phyloP scores from a whole-genome alignment of 2,888 invertebrate genomes.

The Antheraea yamamai region DNA sequence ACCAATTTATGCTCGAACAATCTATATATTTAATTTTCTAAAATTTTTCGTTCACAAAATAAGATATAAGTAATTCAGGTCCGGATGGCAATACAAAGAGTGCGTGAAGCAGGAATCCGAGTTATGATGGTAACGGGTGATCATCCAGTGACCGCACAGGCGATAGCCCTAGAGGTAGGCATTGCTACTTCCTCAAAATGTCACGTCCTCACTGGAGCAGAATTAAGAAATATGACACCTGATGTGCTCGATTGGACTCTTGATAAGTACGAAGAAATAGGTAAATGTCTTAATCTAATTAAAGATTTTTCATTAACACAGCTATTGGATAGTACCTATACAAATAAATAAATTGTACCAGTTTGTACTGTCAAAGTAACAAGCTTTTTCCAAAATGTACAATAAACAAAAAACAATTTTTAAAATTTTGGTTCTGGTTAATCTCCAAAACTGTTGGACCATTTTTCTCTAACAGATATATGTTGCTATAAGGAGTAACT shows the following conservation, averaged over 20 bases:
- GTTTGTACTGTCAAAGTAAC: no score
- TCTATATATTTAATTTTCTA: neutral
- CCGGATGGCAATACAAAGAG: constrained; percentile 82
- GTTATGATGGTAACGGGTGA: constrained; percentile 92
- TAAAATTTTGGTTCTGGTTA: no score
- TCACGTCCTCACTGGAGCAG: constrained; percentile 81
- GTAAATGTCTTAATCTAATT: constrained; percentile 35
- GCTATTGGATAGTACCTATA: no score
- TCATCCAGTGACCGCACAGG: constrained; percentile 90
- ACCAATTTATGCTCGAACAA: no score
- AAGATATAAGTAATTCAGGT: constrained; percentile 45
- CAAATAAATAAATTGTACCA: no score
- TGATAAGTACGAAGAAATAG: constrained; percentile 71
- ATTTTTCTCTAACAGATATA: no score
- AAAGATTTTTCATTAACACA: no score
- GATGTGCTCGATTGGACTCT: constrained; percentile 78
- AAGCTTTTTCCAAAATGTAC: no score
- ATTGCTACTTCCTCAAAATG: constrained; percentile 83
- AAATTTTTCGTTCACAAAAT: neutral
- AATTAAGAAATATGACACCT: constrained; percentile 81
- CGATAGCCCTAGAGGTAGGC: constrained; percentile 88
- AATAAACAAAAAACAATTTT: no score
- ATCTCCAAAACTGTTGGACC: no score
- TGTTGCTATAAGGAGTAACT: no score
- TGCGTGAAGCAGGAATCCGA: constrained; percentile 89